phyloP scores from a whole-genome alignment of 2,888 invertebrate genomes.

The Podotricha telesiphe region DNA sequence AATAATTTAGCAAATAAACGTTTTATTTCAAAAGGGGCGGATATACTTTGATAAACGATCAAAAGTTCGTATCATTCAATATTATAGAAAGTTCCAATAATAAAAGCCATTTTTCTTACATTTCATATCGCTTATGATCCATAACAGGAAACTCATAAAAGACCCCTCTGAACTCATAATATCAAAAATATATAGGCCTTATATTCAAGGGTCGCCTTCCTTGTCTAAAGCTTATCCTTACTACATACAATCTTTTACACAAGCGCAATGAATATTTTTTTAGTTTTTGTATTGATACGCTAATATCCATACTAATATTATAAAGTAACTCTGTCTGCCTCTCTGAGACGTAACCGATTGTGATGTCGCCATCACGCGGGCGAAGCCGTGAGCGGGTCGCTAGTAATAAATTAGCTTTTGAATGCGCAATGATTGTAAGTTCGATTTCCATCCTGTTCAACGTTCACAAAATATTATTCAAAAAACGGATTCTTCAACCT shows the following conservation, averaged over 20 bases:
- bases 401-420: no score
- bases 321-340: no score
- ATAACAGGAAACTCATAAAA: constrained; percentile 22
- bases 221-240: constrained; percentile 4
- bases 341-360: no score
- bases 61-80: not conserved
- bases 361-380: no score
- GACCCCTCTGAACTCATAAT: constrained; percentile 9
- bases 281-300: no score
- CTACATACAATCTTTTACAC: constrained; percentile 7
- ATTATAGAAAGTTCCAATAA: constrained; percentile 15
- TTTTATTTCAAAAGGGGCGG: not conserved
- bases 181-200: constrained; percentile 4
- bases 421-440: no score
- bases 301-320: no score
- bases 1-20: no score
- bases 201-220: constrained; percentile 13
- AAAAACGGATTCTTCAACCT: no score
- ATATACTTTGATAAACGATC: not conserved
- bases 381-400: no score
- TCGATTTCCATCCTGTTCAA: no score
- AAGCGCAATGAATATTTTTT: not conserved
- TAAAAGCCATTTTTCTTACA: not conserved
- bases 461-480: no score
- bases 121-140: constrained; percentile 26